Base-by-base conservation (phyloP, 1,140 invertebrate species). In the Trissolcus basalis region DNA sequence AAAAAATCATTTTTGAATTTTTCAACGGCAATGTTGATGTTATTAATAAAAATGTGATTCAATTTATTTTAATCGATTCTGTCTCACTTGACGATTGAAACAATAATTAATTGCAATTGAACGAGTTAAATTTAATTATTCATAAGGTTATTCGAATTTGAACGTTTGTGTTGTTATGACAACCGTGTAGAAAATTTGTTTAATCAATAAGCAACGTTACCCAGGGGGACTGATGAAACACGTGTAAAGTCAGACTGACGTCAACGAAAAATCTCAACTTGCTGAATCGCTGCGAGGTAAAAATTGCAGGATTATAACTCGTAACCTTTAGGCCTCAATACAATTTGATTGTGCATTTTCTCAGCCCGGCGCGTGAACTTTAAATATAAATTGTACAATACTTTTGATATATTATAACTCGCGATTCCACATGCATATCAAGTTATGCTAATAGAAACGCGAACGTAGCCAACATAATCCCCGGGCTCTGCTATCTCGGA, bases 161-260 rank as follows among this genome's bases (percentile, higher is more conserved):
- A 61, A 49, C 44, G 14, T 50, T 11, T 27, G 33, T 1, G 19
- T 12, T 3, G 19, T 47, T 49, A 73, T 73, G 14, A 43, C 43
- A 12, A 64, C 54, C 10, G 14, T 67, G 33, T 5, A 4, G 11
- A 3, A 53, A n/a, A 60, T 59, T 16, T 68, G 63, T 79, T 80
- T 76, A 55, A 77, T 82, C 81, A 74, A 82, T 81, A 59, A 69
- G 54, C 35, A 39, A 27, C 19, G 19, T 27, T 3, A 27, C 19
- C 19, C 1, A 27, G 19, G 19, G 19, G 19, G 19, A 27, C 6
- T 27, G 19, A 58, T 48, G 36, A 50, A 41, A 54, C 64, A 69
- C 65, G 53, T 75, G 72, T 56, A 27, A n/a, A n/a, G 19, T 27
- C 19, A 6, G 19, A 27, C 19, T 27, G 19, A 27, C 19, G 19